Percentiles rank a stretch among this genome's conserved stretches.
phyloP scores from a whole-genome alignment of 2,797 vertebrate species.

The Chanos chanos region DNA sequence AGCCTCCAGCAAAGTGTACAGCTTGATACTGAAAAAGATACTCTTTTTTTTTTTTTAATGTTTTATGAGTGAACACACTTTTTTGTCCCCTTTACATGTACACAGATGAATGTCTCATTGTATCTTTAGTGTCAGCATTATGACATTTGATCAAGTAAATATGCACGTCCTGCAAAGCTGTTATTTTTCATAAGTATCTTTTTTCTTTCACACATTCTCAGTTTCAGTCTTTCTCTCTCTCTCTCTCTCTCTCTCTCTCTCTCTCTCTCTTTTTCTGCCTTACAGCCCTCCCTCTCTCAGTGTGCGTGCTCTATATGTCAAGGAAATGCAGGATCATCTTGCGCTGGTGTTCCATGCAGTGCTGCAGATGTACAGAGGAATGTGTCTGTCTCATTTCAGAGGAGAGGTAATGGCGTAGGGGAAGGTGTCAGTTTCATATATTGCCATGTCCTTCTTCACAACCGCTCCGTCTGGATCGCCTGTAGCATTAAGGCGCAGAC shows the following conservation, averaged over 20 bases:
- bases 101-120: too few species aligned
- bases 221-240: not conserved
- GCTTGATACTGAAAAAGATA: too few species aligned
- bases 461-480: not conserved
- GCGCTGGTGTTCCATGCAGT: slow-evolving; percentile 8
- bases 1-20: too few species aligned
- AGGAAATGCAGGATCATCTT: slow-evolving; percentile 4
- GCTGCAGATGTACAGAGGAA: slow-evolving; percentile 8
- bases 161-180: not conserved
- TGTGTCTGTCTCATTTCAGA: slow-evolving; percentile 2
- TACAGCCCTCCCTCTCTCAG: slow-evolving; percentile 5
- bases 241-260: not conserved
- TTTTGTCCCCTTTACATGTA: too few species aligned
- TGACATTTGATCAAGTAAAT: slow-evolving; percentile 14
- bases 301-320: slow-evolving; percentile 5
- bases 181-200: too few species aligned
- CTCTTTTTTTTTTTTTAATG: too few species aligned
- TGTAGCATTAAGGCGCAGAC: slow-evolving; percentile 1
- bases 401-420: slow-evolving; percentile 16
- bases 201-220: not conserved
- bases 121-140: slow-evolving; percentile 14
- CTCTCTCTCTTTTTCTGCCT: not conserved
- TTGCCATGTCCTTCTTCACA: not conserved
- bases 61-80: too few species aligned
- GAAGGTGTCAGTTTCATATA: slow-evolving; percentile 15